phyloP scores from a whole-genome alignment of 2,113 vertebrate genomes.

The Brevimyrus niger region DNA sequence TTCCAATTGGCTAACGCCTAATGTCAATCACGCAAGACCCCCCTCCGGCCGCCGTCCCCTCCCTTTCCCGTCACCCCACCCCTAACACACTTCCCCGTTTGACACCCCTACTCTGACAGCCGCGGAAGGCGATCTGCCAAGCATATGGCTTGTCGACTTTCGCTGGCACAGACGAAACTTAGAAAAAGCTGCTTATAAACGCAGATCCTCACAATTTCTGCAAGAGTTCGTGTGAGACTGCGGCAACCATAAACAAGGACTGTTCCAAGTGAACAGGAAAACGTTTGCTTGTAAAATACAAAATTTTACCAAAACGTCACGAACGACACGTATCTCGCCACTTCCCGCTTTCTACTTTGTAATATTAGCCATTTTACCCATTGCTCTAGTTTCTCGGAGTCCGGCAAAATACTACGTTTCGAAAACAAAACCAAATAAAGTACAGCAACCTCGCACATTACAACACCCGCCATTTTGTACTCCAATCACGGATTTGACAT shows the following conservation, averaged over 20 bases:
- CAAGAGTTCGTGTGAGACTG: not conserved
- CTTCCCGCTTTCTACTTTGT: slow-evolving; percentile 18
- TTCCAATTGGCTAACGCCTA: not conserved
- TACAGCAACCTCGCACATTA: slow-evolving; percentile 38
- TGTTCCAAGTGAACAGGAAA: slow-evolving; percentile 17
- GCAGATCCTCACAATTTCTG: not conserved
- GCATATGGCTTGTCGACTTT: slow-evolving; percentile 25
- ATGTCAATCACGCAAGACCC: slow-evolving; percentile 23
- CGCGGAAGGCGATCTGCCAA: slow-evolving; percentile 24
- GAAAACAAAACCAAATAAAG: slow-evolving; percentile 28
- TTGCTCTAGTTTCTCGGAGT: not conserved
- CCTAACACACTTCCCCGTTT: not conserved
- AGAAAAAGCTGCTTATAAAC: not conserved
- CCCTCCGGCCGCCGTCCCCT: slow-evolving; percentile 2
- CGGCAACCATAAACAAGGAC: not conserved
- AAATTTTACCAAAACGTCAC: slow-evolving; percentile 9
- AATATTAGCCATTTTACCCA: slow-evolving; percentile 2
- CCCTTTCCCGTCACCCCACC: slow-evolving; percentile 4
- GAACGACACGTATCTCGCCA: not conserved
- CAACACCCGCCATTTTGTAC: slow-evolving; percentile 71
- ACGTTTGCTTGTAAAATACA: slow-evolving; percentile 11
- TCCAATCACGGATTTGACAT: slow-evolving; percentile 65
- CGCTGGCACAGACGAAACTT: slow-evolving; percentile 19
- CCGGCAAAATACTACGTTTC: slow-evolving; percentile 10
- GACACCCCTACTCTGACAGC: slow-evolving; percentile 25